Evolutionary conservation across 2,888 invertebrate species (phyloP).

Genomic region (Scaptomyza cyrtandrae): DNA sequence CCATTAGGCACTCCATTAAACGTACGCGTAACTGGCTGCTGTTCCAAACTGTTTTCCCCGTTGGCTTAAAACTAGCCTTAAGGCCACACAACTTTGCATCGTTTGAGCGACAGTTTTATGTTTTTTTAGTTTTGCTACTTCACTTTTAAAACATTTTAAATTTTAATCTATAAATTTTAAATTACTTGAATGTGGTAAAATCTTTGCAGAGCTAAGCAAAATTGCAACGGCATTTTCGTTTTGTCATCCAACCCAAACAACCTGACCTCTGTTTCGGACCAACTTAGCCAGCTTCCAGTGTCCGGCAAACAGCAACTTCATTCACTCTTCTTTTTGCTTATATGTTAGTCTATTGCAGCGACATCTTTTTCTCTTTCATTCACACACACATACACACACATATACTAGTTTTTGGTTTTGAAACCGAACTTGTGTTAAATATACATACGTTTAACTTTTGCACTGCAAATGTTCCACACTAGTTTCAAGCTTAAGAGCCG

Average conservation of each 20-base stretch:
- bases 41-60: constrained; percentile 36
- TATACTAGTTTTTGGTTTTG: constrained; percentile 11
- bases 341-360: constrained; percentile 4
- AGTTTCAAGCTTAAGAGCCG: constrained; percentile 20
- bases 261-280: constrained; percentile 48
- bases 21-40: constrained; percentile 47
- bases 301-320: neutral
- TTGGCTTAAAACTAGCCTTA: constrained; percentile 40
- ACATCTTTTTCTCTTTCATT: neutral
- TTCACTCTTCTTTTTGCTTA: neutral
- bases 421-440: constrained; percentile 31
- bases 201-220: constrained; percentile 44
- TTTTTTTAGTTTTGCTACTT: neutral
- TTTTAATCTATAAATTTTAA: constrained; percentile 62
- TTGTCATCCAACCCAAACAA: constrained; percentile 47
- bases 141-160: constrained; percentile 49
- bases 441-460: constrained; percentile 19
- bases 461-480: constrained; percentile 17
- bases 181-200: constrained; percentile 58
- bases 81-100: constrained; percentile 46
- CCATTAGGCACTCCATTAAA: constrained; percentile 55
- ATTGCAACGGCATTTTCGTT: constrained; percentile 51
- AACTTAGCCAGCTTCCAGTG: constrained; percentile 15
- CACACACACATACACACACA: constrained; percentile 4
- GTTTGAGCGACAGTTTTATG: constrained; percentile 32